These are phyloP conservation scores for Rhinopomastus cyanomelas DNA, from an alignment of 2,113 vertebrate species.

Conservation along the genomic window DNA sequence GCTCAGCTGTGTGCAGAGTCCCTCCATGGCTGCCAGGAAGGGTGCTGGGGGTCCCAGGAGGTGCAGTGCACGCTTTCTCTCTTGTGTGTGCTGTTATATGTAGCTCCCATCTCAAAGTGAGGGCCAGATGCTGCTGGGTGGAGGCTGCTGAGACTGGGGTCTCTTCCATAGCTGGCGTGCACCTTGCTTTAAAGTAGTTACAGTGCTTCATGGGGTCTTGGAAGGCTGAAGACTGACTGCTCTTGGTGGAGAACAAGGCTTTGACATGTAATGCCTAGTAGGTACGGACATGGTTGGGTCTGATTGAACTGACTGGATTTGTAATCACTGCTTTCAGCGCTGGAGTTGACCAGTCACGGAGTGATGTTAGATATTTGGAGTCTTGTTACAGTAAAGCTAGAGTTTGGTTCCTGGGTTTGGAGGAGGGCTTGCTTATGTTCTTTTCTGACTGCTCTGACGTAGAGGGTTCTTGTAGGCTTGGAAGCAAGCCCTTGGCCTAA, in stretches of 20 bases:
- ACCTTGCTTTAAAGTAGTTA: background rate
- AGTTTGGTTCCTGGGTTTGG: background rate
- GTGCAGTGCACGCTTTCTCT: background rate
- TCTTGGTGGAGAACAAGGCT: accelerated
- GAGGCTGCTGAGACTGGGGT: background rate
- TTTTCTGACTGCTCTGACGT: background rate
- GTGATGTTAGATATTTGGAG: background rate
- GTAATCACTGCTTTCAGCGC: background rate
- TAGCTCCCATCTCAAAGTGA: accelerated
- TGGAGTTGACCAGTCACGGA: background rate
- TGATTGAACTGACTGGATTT: background rate
- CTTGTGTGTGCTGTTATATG: accelerated
- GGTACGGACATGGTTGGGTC: background rate
- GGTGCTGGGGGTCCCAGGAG: background rate
- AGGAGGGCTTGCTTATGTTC: background rate
- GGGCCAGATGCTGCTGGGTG: accelerated
- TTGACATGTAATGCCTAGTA: accelerated
- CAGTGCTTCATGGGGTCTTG: background rate
- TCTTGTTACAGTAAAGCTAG: background rate
- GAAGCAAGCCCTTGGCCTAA: background rate
- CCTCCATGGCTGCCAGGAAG: accelerated
- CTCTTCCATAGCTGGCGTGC: background rate
- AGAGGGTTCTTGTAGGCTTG: background rate
- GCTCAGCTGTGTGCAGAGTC: background rate
- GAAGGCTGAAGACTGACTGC: background rate